Percentiles rank a stretch among this genome's conserved stretches.
Evolutionary conservation across 2,888 invertebrate genomes (phyloP).

Genomic region (Meta bourneti): DNA sequence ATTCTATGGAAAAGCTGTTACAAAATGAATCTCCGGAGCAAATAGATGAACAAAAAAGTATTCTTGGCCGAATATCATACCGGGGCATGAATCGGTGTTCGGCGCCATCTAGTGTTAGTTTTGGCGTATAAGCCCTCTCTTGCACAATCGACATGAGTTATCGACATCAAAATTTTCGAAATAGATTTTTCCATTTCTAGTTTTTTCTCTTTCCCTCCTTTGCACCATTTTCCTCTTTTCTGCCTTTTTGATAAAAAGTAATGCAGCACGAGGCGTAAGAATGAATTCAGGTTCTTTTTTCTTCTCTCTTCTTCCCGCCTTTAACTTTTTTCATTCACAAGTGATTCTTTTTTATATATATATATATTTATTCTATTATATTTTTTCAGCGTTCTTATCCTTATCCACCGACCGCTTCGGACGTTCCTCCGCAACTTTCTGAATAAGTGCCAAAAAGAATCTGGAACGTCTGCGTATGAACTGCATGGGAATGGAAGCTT

Average conservation of each 20-base stretch:
- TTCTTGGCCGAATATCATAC: slow-evolving; percentile 34
- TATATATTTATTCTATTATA: not conserved
- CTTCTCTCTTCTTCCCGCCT: not conserved
- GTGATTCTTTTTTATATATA: not conserved
- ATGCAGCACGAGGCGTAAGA: slow-evolving; percentile 45
- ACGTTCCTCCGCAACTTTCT: slow-evolving; percentile 3
- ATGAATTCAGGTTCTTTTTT: slow-evolving; percentile 37
- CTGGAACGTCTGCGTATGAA: not conserved
- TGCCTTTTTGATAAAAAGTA: slow-evolving; percentile 50
- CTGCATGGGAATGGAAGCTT: not conserved
- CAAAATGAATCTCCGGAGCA: not conserved
- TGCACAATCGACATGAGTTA: slow-evolving; percentile 69
- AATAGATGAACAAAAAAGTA: slow-evolving; percentile 3
- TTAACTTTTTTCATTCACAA: slow-evolving; percentile 6
- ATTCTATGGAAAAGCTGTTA: not conserved
- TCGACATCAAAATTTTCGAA: slow-evolving; percentile 66
- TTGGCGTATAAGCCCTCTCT: slow-evolving; percentile 31
- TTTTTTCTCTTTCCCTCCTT: slow-evolving; percentile 30
- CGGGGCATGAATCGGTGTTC: slow-evolving; percentile 20
- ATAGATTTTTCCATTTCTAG: slow-evolving; percentile 69
- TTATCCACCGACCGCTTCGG: slow-evolving; percentile 1
- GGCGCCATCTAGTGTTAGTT: slow-evolving; percentile 53
- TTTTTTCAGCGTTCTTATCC: not conserved
- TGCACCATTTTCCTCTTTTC: not conserved
- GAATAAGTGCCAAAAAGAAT: slow-evolving; percentile 19